Conservation (phyloP, 2,888 invertebrate species). For the Drosophila stalkeri region DNA sequence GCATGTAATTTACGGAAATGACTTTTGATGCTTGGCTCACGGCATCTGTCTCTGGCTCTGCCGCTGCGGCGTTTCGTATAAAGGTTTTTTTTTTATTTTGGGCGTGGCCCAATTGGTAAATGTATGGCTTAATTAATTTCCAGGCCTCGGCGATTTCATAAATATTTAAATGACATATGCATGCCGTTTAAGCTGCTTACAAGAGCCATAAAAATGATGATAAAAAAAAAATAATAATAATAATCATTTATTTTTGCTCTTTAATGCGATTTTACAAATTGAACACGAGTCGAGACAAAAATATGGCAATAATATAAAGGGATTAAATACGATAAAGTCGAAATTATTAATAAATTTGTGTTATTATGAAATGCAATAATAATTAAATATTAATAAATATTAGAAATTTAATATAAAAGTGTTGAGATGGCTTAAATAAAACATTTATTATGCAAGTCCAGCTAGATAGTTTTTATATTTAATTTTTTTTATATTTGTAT, state of each 20-base stretch:
- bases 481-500: no score
- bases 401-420: not conserved
- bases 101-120: constrained; percentile 54
- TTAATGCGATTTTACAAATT: constrained; percentile 14
- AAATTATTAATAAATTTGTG: not conserved
- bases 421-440: not conserved
- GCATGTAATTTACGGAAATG: constrained; percentile 74
- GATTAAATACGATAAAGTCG: not conserved
- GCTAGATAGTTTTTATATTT: not conserved
- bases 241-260: not conserved
- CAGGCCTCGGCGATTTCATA: constrained; percentile 55
- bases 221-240: not conserved
- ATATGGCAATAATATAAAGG: not conserved
- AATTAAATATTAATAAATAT: not conserved
- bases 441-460: no score
- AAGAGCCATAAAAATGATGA: constrained; percentile 14
- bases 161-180: constrained; percentile 60
- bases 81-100: not conserved
- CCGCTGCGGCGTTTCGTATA: not conserved
- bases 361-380: not conserved
- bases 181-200: constrained; percentile 1
- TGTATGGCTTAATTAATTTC: constrained; percentile 72
- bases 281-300: not conserved
- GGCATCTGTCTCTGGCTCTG: not conserved
- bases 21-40: constrained; percentile 62